Percentiles rank a stretch among this genome's conserved stretches.
Conservation (phyloP, 2,113 vertebrate species). For the Lophius piscatorius region DNA sequence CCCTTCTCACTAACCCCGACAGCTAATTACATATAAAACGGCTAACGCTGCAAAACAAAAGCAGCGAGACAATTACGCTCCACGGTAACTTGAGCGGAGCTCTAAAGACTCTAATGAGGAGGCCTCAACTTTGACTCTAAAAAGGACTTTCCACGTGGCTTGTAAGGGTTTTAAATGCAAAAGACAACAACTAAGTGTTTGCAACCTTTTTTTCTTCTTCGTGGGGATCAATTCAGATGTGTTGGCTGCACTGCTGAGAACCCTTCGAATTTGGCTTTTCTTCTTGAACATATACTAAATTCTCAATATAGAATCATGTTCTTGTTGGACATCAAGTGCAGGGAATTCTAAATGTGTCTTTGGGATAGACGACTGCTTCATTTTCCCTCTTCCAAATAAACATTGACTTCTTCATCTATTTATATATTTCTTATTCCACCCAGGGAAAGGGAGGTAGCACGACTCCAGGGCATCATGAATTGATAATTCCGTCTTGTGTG, state of each 20-base stretch:
- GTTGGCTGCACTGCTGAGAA: constrained; percentile 35
- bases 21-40: constrained; percentile 78
- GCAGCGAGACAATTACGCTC: constrained; percentile 60
- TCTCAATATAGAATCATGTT: not conserved
- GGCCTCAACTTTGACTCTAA: constrained; percentile 47
- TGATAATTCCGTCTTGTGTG: constrained; percentile 29
- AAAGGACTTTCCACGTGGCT: constrained; percentile 23
- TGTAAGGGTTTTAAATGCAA: constrained; percentile 18
- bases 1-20: constrained; percentile 69
- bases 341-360: constrained; percentile 50
- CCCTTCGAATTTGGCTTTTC: constrained; percentile 34
- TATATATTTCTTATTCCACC: constrained; percentile 37
- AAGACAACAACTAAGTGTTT: constrained; percentile 40
- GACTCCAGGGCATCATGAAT: constrained; percentile 31
- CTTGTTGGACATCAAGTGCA: constrained; percentile 42
- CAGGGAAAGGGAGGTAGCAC: constrained; percentile 17
- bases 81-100: constrained; percentile 37
- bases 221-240: constrained; percentile 44
- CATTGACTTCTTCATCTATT: constrained; percentile 56
- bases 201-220: constrained; percentile 14
- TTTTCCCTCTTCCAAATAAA: constrained; percentile 46
- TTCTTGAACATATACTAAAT: constrained; percentile 50
- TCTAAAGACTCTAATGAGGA: constrained; percentile 34
- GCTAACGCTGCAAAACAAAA: constrained; percentile 68
- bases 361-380: constrained; percentile 24